A percentile compares a stretch with the other conserved stretches of the same genome.
phyloP scores from a whole-genome alignment of 2,888 invertebrate genomes.

The Liodrosophila aerea region DNA sequence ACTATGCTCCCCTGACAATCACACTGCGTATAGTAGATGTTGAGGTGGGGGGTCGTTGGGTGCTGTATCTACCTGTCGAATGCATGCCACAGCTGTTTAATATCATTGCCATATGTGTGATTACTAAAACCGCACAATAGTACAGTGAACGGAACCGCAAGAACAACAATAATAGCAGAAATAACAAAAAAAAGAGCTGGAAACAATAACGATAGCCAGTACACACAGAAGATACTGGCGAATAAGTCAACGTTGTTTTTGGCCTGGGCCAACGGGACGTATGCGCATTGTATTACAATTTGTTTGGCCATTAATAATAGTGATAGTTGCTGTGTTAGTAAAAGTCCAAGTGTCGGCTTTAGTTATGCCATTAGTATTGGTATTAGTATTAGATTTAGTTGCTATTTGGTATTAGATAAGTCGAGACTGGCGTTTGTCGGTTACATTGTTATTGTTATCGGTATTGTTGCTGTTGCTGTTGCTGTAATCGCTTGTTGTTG shows the following conservation, averaged over 20 bases:
- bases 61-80: constrained; percentile 9
- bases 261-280: constrained; percentile 41
- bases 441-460: constrained; percentile 46
- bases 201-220: constrained; percentile 8
- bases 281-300: constrained; percentile 29
- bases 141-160: constrained; percentile 16
- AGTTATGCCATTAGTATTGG: constrained; percentile 9
- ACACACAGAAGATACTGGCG: constrained; percentile 4
- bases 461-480: constrained; percentile 13
- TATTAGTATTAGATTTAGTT: constrained; percentile 1
- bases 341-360: too few species aligned
- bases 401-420: constrained; percentile 43
- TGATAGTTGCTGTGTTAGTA: too few species aligned
- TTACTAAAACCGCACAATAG: constrained; percentile 33
- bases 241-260: constrained; percentile 2
- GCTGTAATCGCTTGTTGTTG: constrained; percentile 22
- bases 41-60: background rate
- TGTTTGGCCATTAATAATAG: too few species aligned
- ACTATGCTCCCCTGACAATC: background rate
- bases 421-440: constrained; percentile 50
- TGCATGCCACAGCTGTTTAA: constrained; percentile 26
- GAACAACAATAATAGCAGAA: background rate
- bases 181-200: background rate
- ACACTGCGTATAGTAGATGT: background rate
- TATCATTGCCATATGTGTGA: constrained; percentile 41